Conservation (phyloP, 2,113 vertebrate species). For the western clawed frog (Xenopus tropicalis) region UCB_Xtro_10.0 CM004443.2:114618001-114618500, state of each 20-base stretch:
- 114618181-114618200: conserved; percentile 44
- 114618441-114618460: background rate
- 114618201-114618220: conserved; percentile 44
- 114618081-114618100: conserved; percentile 45
- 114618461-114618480: background rate
- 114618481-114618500: background rate
- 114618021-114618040: conserved; percentile 27
- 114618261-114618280: background rate
- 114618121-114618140: conserved; percentile 41
- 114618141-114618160: conserved; percentile 12
- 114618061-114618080: conserved; percentile 16
- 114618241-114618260: conserved; percentile 39
- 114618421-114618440: background rate
- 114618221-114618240: conserved; percentile 41
- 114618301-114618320: conserved; percentile 35
- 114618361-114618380: conserved; percentile 28
- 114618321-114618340: conserved; percentile 33
- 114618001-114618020: background rate
- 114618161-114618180: conserved; percentile 22
- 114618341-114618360: conserved; percentile 31
- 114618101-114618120: conserved; percentile 43
- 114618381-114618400: conserved; percentile 8
- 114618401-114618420: conserved; percentile 12
- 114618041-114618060: conserved; percentile 18
- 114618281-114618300: conserved; percentile 21